A percentile compares a stretch with the other conserved stretches of the same genome.
Conservation (phyloP, 2,888 invertebrate species). For the Drosophila peninsularis region DNA sequence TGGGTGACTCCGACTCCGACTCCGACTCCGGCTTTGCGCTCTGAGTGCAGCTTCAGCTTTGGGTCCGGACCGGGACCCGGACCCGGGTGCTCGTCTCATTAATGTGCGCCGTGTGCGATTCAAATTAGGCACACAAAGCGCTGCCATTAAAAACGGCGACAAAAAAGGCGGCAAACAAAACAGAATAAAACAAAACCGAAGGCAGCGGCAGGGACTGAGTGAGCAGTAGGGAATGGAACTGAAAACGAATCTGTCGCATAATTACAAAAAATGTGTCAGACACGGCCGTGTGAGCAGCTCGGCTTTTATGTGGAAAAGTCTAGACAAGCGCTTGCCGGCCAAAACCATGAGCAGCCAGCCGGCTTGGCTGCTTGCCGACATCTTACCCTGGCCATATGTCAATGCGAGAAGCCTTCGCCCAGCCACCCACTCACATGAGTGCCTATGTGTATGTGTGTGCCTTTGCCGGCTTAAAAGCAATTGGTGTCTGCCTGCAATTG, state of each 20-base stretch:
- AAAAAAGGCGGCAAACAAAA: slow-evolving; percentile 42
- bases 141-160: slow-evolving; percentile 64
- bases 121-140: slow-evolving; percentile 76
- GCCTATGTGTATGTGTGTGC: neutral
- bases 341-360: slow-evolving; percentile 18
- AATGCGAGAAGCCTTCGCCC: slow-evolving; percentile 4
- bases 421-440: neutral
- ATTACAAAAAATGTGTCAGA: slow-evolving; percentile 73
- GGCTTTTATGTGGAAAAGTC: slow-evolving; percentile 69
- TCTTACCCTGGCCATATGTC: slow-evolving; percentile 22
- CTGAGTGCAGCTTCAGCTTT: slow-evolving; percentile 18
- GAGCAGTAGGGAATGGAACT: slow-evolving; percentile 8
- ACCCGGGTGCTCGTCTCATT: slow-evolving; percentile 49
- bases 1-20: neutral
- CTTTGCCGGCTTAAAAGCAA: slow-evolving; percentile 33
- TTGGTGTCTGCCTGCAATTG: slow-evolving; percentile 46
- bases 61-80: slow-evolving; percentile 8
- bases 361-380: neutral
- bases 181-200: slow-evolving; percentile 16
- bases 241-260: slow-evolving; percentile 71
- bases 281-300: slow-evolving; percentile 58
- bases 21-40: neutral
- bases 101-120: slow-evolving; percentile 72
- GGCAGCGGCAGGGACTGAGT: neutral
- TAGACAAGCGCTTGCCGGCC: slow-evolving; percentile 48